A percentile compares a stretch with the other conserved stretches of the same genome.
Evolutionary conservation across 2,113 vertebrate species (phyloP).

Genomic region (Prunella himalayana): DNA sequence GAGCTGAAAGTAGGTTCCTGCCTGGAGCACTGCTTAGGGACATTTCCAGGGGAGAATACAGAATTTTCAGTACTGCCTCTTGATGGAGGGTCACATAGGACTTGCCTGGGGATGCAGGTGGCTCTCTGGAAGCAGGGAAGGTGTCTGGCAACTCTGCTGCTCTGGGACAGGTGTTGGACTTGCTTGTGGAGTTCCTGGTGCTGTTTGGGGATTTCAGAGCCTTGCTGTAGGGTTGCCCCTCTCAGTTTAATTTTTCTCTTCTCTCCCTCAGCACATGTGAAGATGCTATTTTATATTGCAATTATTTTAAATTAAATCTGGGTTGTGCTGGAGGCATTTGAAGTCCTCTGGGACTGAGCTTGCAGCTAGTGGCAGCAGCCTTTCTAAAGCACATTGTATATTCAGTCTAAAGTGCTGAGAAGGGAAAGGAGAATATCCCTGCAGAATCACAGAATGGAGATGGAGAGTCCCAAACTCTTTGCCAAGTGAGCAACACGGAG

Average conservation of each 20-base stretch:
- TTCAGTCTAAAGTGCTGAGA: background rate
- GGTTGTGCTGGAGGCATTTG: constrained; percentile 50
- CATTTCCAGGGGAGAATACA: background rate
- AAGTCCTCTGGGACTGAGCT: constrained; percentile 33
- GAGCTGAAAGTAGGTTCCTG: background rate
- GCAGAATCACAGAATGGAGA: background rate
- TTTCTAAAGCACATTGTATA: background rate
- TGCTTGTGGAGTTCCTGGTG: background rate
- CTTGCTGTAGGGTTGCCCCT: constrained; percentile 44
- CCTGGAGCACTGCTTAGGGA: background rate
- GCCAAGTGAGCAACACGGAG: background rate
- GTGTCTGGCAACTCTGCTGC: background rate
- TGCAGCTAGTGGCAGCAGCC: constrained; percentile 21
- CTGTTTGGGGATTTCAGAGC: constrained; percentile 50
- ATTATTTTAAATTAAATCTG: constrained; percentile 68
- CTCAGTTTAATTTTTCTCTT: constrained; percentile 65
- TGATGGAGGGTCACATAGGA: background rate
- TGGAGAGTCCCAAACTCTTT: background rate
- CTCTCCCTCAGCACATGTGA: constrained; percentile 45
- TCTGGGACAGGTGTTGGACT: background rate
- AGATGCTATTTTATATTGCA: constrained; percentile 52
- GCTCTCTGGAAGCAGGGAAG: background rate
- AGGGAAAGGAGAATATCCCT: background rate
- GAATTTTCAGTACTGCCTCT: background rate
- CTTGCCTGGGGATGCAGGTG: background rate